Percentiles rank a stretch among this genome's conserved stretches.
phyloP scores from a whole-genome alignment of 23 tunicate genomes.

The Aplidium turbinatum region DNA sequence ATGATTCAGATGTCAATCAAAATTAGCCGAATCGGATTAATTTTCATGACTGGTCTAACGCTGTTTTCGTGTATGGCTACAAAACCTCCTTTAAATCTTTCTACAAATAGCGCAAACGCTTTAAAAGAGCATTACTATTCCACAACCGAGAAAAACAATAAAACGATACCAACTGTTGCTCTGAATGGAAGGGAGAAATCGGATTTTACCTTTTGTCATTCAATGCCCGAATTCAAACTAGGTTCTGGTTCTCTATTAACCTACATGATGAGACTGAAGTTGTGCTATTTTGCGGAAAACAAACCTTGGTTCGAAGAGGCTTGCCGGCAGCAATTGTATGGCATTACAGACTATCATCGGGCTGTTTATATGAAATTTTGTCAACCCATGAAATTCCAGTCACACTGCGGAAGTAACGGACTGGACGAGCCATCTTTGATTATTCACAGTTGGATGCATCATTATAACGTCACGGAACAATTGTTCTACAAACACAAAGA shows the following conservation, averaged over 20 bases:
- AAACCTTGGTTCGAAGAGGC: conserved; percentile 40
- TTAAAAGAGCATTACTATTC: no score
- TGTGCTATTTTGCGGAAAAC: conserved; percentile 38
- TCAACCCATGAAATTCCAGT: background rate
- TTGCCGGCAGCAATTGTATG: conserved; percentile 27
- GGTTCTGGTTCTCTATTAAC: conserved; percentile 54
- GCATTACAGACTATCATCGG: conserved; percentile 50
- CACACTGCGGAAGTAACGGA: background rate
- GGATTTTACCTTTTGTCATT: no score
- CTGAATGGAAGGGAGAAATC: no score
- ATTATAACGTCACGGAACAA: background rate
- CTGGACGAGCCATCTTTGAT: background rate
- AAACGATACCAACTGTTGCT: no score
- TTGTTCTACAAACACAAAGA: no score
- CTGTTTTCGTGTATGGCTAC: no score
- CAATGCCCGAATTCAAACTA: conserved; percentile 24
- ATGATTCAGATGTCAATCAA: no score
- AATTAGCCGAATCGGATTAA: no score
- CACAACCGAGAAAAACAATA: no score
- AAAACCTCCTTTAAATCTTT: no score
- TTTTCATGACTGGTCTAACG: no score
- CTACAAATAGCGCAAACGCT: no score
- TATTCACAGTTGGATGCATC: background rate
- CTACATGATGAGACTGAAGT: conserved; percentile 41
- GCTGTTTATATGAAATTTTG: conserved; percentile 59